Evolutionary conservation across 2,113 vertebrate species (phyloP), one percentile per base, ranked within the genome.

Genomic region (Tychaedon coryphoeus): DNA sequence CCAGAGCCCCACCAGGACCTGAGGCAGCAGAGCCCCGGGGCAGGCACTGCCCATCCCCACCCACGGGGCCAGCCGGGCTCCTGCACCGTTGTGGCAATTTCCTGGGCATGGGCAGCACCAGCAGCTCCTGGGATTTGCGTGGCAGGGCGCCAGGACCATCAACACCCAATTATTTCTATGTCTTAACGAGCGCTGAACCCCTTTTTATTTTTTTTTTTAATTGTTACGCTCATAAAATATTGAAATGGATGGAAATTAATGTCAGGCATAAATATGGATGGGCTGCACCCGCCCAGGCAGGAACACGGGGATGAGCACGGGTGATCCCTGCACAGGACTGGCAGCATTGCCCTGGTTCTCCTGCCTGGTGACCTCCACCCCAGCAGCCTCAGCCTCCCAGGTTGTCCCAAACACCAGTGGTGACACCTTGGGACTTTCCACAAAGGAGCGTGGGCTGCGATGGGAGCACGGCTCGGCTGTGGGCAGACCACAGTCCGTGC

Each of bases 191-290:
- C 1, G 0, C 45, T 26, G 61, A 95, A 43, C 54, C 48, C 34
- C 22, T 54, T 65, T 20, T 23, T 23, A 12, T 38, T 40, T 12
- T 33, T 50, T 36, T 51, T 43, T 54, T 56, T 22, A 16, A 87
- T 95, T 72, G 93, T 60, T 54, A 45, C 0, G 12, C 80, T 78
- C 89, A 72, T 93, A 48, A 91, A 89, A 75, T 57, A 94, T 72
- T 78, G 77, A 82, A 85, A 91, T 48, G 28, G 34, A 61, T 70
- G 79, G 91, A 88, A 92, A 81, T 80, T 28, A 91, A 72, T 13
- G 43, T 28, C 80, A 75, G 80, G 61, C 42, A 60, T 91, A 72
- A 85, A 79, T 70, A 78, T 8, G 74, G 81, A 89, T 50, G 84
- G 57, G 43, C 73, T 34, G 70, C 73, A 36, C 36, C 87, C 56